Evolutionary conservation across 2,888 invertebrate species (phyloP), one percentile per base, ranked within the genome.

Genomic region (Tetheella fluctuosa): DNA sequence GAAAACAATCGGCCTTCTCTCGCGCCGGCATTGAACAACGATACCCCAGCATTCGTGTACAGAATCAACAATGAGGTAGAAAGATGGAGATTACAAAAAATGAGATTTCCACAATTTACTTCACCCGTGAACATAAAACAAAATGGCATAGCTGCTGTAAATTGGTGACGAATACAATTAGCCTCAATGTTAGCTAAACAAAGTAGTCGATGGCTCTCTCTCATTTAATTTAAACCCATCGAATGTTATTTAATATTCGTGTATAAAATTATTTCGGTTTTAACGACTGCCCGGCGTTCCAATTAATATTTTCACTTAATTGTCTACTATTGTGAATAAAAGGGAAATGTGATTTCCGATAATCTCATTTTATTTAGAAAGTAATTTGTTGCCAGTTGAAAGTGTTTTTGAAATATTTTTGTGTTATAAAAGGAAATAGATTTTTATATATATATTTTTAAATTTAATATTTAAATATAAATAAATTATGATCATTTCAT

Each of bases 1-100:
- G 72, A 78, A 83, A 81, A 83, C 80, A 81, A 81, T 80, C 59
- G 67, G 57, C 59, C 30, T 59, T 56, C 59, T 48, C 39, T 62
- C 58, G 65, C 62, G 65, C 61, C 71, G 70, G 70, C 64, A 68
- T 68, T 69, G 71, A 74, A 66, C 65, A 69, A 66, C 64, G 64
- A 67, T 70, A 68, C 64, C 64, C n/a, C 64, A 63, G 59, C 54
- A 70, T 61, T 70, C 80, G 73, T 77, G 76, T 63, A 63, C 57
- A 59, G 79, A 79, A 81, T 80, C 65, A 71, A 66, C 69, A 76
- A 77, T 67, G 63, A 64, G 60, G 64, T 20, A 54, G 64, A 61
- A 66, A 66, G 52, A 57, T 56, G 62, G 57, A 60, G 39, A 63
- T 71, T 67, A 64, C 59, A 63, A 64, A 64, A 70, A 68, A 68